Percentiles rank a stretch among this genome's conserved stretches.
These are phyloP conservation scores for Cebidichthys violaceus DNA, from an alignment of 2,113 vertebrate species.

Conservation along the genomic window DNA sequence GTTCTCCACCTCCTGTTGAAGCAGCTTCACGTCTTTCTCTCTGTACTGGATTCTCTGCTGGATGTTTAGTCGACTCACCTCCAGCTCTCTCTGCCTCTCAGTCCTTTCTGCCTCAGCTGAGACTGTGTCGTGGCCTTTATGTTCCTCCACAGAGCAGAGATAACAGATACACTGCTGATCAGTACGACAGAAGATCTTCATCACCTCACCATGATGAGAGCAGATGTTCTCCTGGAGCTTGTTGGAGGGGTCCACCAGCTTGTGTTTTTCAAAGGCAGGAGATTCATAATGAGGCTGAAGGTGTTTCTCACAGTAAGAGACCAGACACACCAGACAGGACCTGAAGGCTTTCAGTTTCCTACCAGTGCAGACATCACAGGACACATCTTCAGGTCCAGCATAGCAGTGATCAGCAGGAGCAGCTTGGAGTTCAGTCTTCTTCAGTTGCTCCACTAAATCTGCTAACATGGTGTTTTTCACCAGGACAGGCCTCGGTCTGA, in stretches of 20 bases:
- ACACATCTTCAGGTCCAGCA: too few relatives aligned
- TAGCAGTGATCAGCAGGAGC: too few relatives aligned
- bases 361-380: too few relatives aligned
- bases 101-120: too few relatives aligned
- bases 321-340: too few relatives aligned
- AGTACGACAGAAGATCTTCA: conserved; percentile 21
- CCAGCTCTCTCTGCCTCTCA: not conserved
- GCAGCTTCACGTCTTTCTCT: conserved; percentile 15
- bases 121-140: not conserved
- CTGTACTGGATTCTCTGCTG: not conserved
- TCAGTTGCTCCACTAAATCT: too few relatives aligned
- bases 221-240: conserved; percentile 33
- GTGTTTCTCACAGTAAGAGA: conserved; percentile 6
- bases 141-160: not conserved
- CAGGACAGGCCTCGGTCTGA: too few relatives aligned
- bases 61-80: not conserved
- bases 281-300: conserved; percentile 7
- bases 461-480: too few relatives aligned
- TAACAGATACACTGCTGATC: conserved; percentile 9
- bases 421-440: too few relatives aligned
- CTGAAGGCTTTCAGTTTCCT: too few relatives aligned
- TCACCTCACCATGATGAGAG: conserved; percentile 16
- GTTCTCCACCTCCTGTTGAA: not conserved
- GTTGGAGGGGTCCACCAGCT: conserved; percentile 9
- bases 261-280: not conserved